phyloP scores from a whole-genome alignment of 2,113 vertebrate species.

The Elgaria multicarinata region DNA sequence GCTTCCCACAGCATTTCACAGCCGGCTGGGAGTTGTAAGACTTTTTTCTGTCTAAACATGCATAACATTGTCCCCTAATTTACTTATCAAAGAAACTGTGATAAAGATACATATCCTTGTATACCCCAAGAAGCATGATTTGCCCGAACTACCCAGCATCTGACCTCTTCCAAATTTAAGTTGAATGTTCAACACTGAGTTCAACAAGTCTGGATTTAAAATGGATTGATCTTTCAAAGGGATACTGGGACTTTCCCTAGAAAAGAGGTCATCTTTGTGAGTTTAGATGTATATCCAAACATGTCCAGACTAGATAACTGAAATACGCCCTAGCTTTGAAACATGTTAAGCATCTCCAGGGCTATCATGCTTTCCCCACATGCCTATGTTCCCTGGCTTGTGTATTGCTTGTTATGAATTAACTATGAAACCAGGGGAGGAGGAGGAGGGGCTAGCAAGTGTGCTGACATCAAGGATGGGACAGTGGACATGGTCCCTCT shows the following conservation, averaged over 20 bases:
- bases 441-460: no score
- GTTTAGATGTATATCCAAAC: not conserved
- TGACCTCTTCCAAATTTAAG: not conserved
- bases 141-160: not conserved
- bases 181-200: not conserved
- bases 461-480: no score
- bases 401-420: no score
- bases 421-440: no score
- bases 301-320: not conserved
- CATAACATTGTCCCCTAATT: not conserved
- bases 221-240: not conserved
- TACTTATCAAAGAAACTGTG: not conserved
- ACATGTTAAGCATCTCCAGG: not conserved
- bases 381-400: no score
- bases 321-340: not conserved
- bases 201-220: not conserved
- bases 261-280: not conserved
- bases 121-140: not conserved
- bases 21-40: not conserved
- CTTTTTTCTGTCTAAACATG: not conserved
- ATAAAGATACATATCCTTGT: not conserved
- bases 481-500: no score
- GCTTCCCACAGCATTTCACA: no score
- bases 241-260: rapidly evolving
- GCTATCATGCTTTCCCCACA: not conserved